Evolutionary conservation across 2,888 invertebrate genomes (phyloP).

Genomic region (Coecobrya sp.): DNA sequence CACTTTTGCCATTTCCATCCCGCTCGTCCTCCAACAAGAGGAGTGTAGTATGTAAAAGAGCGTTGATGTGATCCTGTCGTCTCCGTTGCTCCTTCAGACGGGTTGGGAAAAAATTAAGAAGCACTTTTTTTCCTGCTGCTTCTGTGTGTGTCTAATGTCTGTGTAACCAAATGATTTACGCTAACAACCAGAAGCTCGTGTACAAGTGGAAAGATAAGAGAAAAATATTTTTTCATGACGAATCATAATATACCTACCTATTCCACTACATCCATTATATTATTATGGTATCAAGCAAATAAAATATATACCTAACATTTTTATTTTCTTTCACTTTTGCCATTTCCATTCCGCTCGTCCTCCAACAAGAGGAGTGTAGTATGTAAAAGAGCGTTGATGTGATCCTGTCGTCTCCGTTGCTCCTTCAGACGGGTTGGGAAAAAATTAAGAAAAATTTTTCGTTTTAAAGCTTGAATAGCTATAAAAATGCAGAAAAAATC

Average conservation of each 20-base stretch:
- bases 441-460: not conserved
- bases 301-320: too few species aligned
- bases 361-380: not conserved
- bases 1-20: not conserved
- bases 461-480: slow-evolving; percentile 67
- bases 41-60: not conserved
- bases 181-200: slow-evolving; percentile 50
- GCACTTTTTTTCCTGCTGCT: not conserved
- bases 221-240: slow-evolving; percentile 63
- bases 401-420: slow-evolving; percentile 52
- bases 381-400: slow-evolving; percentile 49
- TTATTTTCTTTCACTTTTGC: not conserved
- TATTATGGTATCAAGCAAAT: not conserved
- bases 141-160: slow-evolving; percentile 51
- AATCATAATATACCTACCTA: slow-evolving; percentile 15
- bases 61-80: slow-evolving; percentile 66
- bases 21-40: not conserved
- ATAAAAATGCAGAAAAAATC: slow-evolving; percentile 76
- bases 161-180: slow-evolving; percentile 79
- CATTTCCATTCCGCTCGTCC: not conserved
- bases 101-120: not conserved
- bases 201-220: slow-evolving; percentile 63
- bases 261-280: not conserved
- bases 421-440: not conserved
- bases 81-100: not conserved